Evolutionary conservation across 2,113 vertebrate genomes (phyloP), one percentile per base, ranked within the genome.

Genomic region (Rhegmatorhina hoffmannsi): DNA sequence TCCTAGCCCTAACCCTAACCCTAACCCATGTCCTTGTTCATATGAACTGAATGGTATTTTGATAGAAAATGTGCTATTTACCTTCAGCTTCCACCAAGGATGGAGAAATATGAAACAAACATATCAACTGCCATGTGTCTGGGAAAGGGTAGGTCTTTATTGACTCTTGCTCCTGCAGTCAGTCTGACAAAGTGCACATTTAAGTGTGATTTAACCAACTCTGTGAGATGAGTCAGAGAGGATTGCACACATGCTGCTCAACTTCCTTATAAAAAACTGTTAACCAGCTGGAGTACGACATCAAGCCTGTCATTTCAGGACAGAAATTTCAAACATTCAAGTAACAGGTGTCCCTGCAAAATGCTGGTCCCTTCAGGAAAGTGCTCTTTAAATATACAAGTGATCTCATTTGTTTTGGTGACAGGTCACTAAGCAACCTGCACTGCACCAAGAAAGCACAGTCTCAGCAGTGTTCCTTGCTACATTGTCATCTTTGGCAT

Each of bases 381-480:
- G 72, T 82, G 87, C 26, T 88, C 97, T 97, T 97, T 96, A 97
- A 98, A 98, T 98, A 97, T 46, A 59, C 74, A 7, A 95, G 73
- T 97, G 97, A 95, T 84, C 6, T 4, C 73, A 84, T 97, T 97
- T 98, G 97, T 98, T 98, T 95, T 97, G 95, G 78, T 95, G 96
- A 77, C 55, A 53, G 14, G 97, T 98, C 49, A 55, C 98, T 92
- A 94, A 73, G 98, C 88, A 97, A 98, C 97, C 60, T 79, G 56
- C 16, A 36, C 66, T 52, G 59, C 84, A 31, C 8, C 1, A 3
- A 25, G 66, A 78, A 84, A 94, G 78, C 20, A 91, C 64, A 64
- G 13, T 55, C 90, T 84, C 80, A 72, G 70, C 64, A 84, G 70
- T 33, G 50, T 52, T 69, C 38, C 72, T 80, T 1, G 1, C 21